These are phyloP conservation scores for Omphaloscelis lunosa DNA, from an alignment of 2,888 invertebrate genomes.

Conservation along the genomic window DNA sequence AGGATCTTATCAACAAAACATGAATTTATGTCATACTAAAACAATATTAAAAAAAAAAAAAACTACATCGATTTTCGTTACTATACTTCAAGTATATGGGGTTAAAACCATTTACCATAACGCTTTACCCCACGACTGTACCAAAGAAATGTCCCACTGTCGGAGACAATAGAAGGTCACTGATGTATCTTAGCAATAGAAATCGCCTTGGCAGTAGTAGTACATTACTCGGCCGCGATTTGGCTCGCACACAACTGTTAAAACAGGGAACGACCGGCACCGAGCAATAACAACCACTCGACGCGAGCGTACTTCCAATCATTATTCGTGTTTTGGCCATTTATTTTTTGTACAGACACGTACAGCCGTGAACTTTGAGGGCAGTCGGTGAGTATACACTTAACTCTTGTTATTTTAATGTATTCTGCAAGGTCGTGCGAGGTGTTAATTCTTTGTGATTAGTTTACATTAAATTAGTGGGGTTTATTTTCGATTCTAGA, in stretches of 20 bases:
- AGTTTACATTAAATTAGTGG: slow-evolving; percentile 15
- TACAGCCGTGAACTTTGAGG: slow-evolving; percentile 57
- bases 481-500: slow-evolving; percentile 20
- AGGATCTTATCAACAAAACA: background rate
- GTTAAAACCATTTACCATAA: slow-evolving; percentile 15
- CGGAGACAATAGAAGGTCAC: slow-evolving; percentile 87
- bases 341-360: slow-evolving; percentile 57
- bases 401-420: slow-evolving; percentile 48
- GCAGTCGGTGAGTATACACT: slow-evolving; percentile 47
- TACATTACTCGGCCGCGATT: slow-evolving; percentile 80
- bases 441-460: slow-evolving; percentile 28
- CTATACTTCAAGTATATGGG: background rate
- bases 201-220: slow-evolving; percentile 86
- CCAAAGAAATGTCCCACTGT: slow-evolving; percentile 77
- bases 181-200: slow-evolving; percentile 86
- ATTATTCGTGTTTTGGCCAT: slow-evolving; percentile 65
- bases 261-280: slow-evolving; percentile 66
- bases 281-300: slow-evolving; percentile 68
- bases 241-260: slow-evolving; percentile 84
- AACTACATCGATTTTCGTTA: background rate
- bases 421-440: slow-evolving; percentile 44
- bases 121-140: slow-evolving; percentile 59
- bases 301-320: slow-evolving; percentile 59
- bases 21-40: background rate
- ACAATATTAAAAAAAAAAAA: background rate